Percentiles rank a stretch among this genome's conserved stretches.
phyloP scores from a whole-genome alignment of 2,888 invertebrate species.

The Subacronicta megacephala region DNA sequence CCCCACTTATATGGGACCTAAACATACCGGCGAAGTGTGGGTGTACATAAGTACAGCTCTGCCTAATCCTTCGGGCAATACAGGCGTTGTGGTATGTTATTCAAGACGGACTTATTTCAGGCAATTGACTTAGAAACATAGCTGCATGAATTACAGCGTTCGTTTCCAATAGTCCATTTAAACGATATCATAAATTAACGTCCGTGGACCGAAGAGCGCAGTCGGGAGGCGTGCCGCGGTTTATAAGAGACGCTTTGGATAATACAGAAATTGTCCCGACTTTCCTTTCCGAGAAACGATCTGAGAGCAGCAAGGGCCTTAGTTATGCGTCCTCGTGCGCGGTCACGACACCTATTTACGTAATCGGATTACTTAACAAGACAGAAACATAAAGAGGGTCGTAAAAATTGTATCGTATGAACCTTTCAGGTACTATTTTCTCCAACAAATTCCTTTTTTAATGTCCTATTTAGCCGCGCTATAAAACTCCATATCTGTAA shows the following conservation, averaged over 20 bases:
- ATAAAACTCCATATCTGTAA: slow-evolving; percentile 58
- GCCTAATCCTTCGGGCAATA: too few species aligned
- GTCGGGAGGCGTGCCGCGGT: slow-evolving; percentile 41
- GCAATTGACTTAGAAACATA: slow-evolving; percentile 34
- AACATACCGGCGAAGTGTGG: too few species aligned
- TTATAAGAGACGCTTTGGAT: slow-evolving; percentile 40
- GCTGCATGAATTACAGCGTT: slow-evolving; percentile 40
- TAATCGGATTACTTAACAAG: slow-evolving; percentile 46
- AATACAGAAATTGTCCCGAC: slow-evolving; percentile 28
- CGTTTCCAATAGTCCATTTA: slow-evolving; percentile 45
- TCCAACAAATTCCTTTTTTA: slow-evolving; percentile 47
- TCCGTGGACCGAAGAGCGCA: slow-evolving; percentile 25
- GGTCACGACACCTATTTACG: slow-evolving; percentile 38
- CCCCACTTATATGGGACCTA: too few species aligned
- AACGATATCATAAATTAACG: slow-evolving; percentile 52
- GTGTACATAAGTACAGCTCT: too few species aligned
- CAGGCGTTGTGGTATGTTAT: too few species aligned
- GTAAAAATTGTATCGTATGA: slow-evolving; percentile 19
- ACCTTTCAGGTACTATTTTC: slow-evolving; percentile 25
- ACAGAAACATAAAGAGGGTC: slow-evolving; percentile 14
- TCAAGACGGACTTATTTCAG: slow-evolving; percentile 17
- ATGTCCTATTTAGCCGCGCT: slow-evolving; percentile 53
- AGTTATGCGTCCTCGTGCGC: slow-evolving; percentile 42
- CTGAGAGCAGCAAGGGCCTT: slow-evolving; percentile 1
- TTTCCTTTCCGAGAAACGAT: slow-evolving; percentile 29